Conservation (phyloP, 2,888 invertebrate genomes). For the Adelognathus sp. region DNA sequence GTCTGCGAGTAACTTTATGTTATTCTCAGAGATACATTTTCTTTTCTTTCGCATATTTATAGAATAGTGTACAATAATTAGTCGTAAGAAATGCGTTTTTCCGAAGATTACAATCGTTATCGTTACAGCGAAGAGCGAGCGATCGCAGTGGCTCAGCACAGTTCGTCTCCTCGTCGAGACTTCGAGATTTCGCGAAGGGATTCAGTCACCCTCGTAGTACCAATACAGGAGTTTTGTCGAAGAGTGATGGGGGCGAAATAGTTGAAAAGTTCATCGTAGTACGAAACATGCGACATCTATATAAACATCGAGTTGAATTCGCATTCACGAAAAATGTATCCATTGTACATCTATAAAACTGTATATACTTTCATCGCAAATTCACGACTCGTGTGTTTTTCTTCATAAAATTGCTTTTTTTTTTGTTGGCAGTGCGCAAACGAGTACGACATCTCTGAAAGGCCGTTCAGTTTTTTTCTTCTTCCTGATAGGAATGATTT, state of each 20-base stretch:
- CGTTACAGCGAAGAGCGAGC: conserved; percentile 21
- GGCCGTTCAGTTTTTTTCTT: conserved; percentile 33
- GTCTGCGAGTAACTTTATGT: conserved; percentile 24
- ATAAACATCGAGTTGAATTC: conserved; percentile 74
- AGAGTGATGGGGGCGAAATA: conserved; percentile 62
- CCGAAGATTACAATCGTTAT: conserved; percentile 16
- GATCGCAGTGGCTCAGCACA: conserved; percentile 46
- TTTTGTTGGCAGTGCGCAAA: conserved; percentile 40
- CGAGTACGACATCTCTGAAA: conserved; percentile 38
- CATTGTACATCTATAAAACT: conserved; percentile 11
- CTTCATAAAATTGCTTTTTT: background rate
- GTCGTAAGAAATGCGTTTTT: conserved; percentile 23
- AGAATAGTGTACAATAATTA: conserved; percentile 43
- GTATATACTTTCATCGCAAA: conserved; percentile 34
- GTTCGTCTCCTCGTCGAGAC: conserved; percentile 37
- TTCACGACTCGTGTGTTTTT: conserved; percentile 14
- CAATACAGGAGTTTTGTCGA: conserved; percentile 14
- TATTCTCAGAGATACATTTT: conserved; percentile 21
- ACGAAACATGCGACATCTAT: conserved; percentile 79
- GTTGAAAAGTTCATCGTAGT: conserved; percentile 71
- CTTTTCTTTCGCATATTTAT: conserved; percentile 19
- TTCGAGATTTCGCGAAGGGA: background rate
- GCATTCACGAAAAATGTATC: conserved; percentile 39
- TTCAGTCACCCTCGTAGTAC: conserved; percentile 19
- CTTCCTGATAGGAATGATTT: conserved; percentile 55